Conservation (phyloP, 2,797 vertebrate genomes). For the Neostethus bicornis region DNA sequence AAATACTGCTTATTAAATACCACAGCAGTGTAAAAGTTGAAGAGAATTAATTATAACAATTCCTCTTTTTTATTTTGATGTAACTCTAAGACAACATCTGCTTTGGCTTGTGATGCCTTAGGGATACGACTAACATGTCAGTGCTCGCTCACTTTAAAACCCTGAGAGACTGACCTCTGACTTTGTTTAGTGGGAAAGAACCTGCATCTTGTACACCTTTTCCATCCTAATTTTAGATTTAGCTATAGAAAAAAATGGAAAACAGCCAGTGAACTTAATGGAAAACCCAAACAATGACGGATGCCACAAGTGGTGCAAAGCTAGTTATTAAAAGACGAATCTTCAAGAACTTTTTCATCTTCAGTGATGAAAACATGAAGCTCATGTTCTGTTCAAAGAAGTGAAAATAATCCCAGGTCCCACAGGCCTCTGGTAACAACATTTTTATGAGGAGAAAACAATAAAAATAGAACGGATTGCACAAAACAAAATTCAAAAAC, state of each 20-base stretch:
- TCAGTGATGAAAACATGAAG: too few species aligned
- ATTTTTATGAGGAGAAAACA: too few species aligned
- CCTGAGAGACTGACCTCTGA: constrained; percentile 40
- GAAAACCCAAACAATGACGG: not conserved
- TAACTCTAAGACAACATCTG: constrained; percentile 49
- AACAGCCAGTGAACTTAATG: not conserved
- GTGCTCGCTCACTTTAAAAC: constrained; percentile 47
- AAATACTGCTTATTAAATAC: too few species aligned
- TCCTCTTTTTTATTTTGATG: constrained; percentile 1
- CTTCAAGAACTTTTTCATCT: too few species aligned
- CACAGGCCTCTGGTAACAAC: too few species aligned
- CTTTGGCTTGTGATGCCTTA: constrained; percentile 33
- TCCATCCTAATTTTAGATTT: not conserved
- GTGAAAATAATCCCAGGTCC: too few species aligned
- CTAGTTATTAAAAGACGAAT: too few species aligned
- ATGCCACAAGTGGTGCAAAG: too few species aligned
- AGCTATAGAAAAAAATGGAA: not conserved
- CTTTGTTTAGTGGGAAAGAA: not conserved
- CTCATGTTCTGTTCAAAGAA: too few species aligned
- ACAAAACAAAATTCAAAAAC: too few species aligned
- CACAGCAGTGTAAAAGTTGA: not conserved
- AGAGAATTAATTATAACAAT: not conserved
- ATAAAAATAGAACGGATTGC: too few species aligned
- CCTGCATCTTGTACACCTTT: not conserved
- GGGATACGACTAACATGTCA: constrained; percentile 26